Evolutionary conservation across 92 coral and sea anemone species (phyloP).

Genomic region (Epizoanthus scotinus): DNA sequence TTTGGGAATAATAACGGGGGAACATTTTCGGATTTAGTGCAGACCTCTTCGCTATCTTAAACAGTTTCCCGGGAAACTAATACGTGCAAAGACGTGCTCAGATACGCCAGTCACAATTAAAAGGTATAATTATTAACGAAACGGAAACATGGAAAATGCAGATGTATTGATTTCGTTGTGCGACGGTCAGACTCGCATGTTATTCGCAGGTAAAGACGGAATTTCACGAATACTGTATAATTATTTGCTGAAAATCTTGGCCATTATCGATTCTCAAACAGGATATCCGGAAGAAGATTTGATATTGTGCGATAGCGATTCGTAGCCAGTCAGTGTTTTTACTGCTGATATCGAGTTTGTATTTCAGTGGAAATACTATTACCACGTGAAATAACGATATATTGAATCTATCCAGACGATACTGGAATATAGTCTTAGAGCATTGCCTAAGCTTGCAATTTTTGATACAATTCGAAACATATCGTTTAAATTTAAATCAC

Average conservation of each 20-base stretch:
- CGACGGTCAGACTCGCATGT: neutral
- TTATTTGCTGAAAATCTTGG: neutral
- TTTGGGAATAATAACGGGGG: too few species aligned
- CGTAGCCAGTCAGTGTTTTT: neutral
- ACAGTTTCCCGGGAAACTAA: slow-evolving; percentile 12
- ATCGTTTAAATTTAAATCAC: neutral
- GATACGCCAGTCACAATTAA: neutral
- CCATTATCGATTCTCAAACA: neutral
- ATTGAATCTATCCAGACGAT: neutral
- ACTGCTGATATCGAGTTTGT: neutral
- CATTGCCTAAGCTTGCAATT: neutral
- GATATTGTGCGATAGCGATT: neutral
- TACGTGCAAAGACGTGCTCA: neutral
- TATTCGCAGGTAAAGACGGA: neutral
- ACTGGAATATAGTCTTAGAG: neutral
- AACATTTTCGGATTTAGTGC: neutral
- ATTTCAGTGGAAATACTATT: neutral
- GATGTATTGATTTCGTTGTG: neutral
- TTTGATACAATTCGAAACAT: neutral
- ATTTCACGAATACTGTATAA: neutral
- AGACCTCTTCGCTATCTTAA: neutral
- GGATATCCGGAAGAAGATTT: neutral
- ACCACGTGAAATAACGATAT: neutral
- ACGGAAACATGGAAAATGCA: neutral
- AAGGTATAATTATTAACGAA: neutral